Evolutionary conservation across 2,113 vertebrate species (phyloP), one percentile per base, ranked within the genome.

Genomic region (Ammodytes marinus): DNA sequence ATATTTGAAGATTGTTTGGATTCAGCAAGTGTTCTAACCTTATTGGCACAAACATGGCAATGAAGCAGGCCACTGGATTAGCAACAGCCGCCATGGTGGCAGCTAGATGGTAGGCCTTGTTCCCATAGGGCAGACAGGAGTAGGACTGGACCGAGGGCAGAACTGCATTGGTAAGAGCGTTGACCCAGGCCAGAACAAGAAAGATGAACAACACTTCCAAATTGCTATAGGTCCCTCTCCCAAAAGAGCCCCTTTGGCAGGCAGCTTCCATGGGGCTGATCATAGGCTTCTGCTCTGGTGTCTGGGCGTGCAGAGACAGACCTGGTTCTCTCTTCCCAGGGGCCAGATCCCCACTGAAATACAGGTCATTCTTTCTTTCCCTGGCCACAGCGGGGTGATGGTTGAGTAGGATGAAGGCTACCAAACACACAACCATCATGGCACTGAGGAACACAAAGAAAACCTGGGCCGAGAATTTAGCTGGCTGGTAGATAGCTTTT

Each of bases 121-220:
- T 95, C 13, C 96, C 96, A 0, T 97, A 97, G 8, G 96, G 96
- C 81, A 97, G 93, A 77, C 96, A 96, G 15, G 96, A 96, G 89
- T 96, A 97, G 15, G 96, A 91, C 92, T 97, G 96, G 11, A 97
- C 93, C 0, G 96, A 94, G 1, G 96, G 96, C 53, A 97, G 93
- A 54, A 96, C 95, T 0, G 94, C 95, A 5, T 97, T 97, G 82
- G 96, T 97, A 88, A 97, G 88, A 19, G 94, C 95, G 27, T 96
- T 97, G 57, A 95, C 96, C 96, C 96, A 97, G 9, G 93, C 95
- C 66, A 97, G 86, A 15, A 95, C 84, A 3, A 93, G 64, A 82
- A 96, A 97, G 82, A 97, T 93, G 69, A 93, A 95, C 53, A 88
- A 43, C 88, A 93, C 74, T 77, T 96, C 89, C 0, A 61, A 15